Base-by-base conservation (phyloP, 1,140 invertebrate genomes). In the Chymomyza costata region DNA sequence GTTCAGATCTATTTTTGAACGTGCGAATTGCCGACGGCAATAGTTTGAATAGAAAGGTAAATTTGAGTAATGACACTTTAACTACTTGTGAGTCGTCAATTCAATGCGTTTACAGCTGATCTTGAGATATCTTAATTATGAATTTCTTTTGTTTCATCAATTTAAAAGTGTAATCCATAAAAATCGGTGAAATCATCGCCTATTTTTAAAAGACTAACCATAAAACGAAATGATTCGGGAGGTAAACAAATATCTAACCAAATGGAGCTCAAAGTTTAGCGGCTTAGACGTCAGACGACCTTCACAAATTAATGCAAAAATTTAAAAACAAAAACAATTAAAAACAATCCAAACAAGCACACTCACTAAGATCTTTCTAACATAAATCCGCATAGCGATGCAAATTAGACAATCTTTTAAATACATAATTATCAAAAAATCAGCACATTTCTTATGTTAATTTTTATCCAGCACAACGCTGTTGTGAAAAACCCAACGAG, bases 401-500 rank as follows among this genome's bases (percentile, higher is more conserved):
- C 74, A 80, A 80, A 81, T 81, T 58, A 80, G 57, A 35, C 16
- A 45, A 59, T 44, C 35, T 31, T 16, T 46, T 55, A 32, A 34
- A 17, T 10, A 10, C 10, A 28, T 6, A 57, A 68, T 21, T 54
- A 49, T 52, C 46, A 59, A 50, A 53, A 55, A 57, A 55, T 80
- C 71, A 78, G 71, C 73, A 80, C 73, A 78, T 78, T 78, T 80
- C 73, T 68, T 80, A 80, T 80, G 73, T 63, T 73, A 78, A 80
- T 78, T 78, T 80, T 80, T 67, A 40, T 28, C n/a, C n/a, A n/a
- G n/a, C n/a, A n/a, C n/a, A n/a, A n/a, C n/a, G 73, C 67, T 41
- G 51, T 66, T 64, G 66, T 66, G 63, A 76, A 78, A 78, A 76
- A 71, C 54, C 64, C 65, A 63, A 18, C 32, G 19, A 32, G 31